A percentile compares a stretch with the other conserved stretches of the same genome.
Evolutionary conservation across 2,888 invertebrate species (phyloP).

Genomic region (Lymantria monacha): DNA sequence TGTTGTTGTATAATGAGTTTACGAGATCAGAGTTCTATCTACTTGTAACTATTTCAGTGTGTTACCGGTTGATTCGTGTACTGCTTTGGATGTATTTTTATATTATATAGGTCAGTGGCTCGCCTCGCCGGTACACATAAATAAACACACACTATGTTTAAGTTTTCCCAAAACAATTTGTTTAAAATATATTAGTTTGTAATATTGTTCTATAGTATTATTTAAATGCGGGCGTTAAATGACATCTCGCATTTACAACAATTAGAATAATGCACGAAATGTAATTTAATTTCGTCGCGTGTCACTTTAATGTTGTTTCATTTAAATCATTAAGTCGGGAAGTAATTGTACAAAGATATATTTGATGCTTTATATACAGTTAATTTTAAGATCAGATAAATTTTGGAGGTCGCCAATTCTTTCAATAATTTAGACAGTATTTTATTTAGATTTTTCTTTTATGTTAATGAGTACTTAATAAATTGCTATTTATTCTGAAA

Average conservation of each 20-base stretch:
- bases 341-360: too few species aligned
- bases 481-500: too few species aligned
- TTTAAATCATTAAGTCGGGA: too few species aligned
- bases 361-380: too few species aligned
- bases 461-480: too few species aligned
- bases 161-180: slow-evolving; percentile 19
- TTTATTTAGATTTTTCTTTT: too few species aligned
- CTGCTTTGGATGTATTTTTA: slow-evolving; percentile 30
- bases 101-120: slow-evolving; percentile 44
- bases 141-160: slow-evolving; percentile 38
- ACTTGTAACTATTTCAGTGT: slow-evolving; percentile 1
- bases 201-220: slow-evolving; percentile 10
- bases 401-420: too few species aligned
- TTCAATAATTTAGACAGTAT: too few species aligned
- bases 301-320: too few species aligned
- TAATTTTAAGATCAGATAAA: too few species aligned
- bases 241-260: not conserved
- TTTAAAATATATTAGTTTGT: slow-evolving; percentile 13
- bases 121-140: slow-evolving; percentile 32
- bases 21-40: slow-evolving; percentile 4
- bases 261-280: too few species aligned
- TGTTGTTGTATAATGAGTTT: not conserved
- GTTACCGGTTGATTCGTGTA: not conserved
- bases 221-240: not conserved
- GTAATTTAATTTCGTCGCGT: too few species aligned